phyloP scores from a whole-genome alignment of 2,888 invertebrate genomes.

The Palloptera scutellata region DNA sequence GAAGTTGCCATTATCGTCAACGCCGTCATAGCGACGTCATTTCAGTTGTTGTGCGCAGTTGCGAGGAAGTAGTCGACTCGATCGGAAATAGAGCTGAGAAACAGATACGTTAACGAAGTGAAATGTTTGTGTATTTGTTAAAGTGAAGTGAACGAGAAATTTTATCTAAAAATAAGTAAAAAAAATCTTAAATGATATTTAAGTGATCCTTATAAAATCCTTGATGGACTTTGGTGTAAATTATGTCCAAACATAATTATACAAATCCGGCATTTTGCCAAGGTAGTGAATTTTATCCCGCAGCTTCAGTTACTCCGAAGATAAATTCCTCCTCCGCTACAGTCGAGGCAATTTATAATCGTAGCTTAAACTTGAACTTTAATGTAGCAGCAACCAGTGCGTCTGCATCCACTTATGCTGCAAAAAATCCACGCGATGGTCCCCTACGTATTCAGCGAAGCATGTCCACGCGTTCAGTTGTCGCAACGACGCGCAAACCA shows the following conservation, averaged over 20 bases:
- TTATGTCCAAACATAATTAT: conserved; percentile 69
- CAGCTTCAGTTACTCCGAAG: conserved; percentile 45
- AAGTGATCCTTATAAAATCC: neutral
- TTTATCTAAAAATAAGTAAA: conserved; percentile 3
- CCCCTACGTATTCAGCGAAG: conserved; percentile 62
- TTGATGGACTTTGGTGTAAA: neutral
- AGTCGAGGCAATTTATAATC: conserved; percentile 57
- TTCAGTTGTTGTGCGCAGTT: conserved; percentile 44
- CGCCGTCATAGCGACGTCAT: conserved; percentile 34
- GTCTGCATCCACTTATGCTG: conserved; percentile 29
- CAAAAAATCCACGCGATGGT: conserved; percentile 59
- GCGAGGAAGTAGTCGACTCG: conserved; percentile 44
- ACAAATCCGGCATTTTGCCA: conserved; percentile 83
- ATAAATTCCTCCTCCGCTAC: conserved; percentile 44
- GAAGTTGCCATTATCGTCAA: conserved; percentile 15
- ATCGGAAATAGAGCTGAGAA: conserved; percentile 24
- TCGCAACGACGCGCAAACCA: conserved; percentile 44
- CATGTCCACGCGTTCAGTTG: conserved; percentile 63
- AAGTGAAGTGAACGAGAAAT: neutral
- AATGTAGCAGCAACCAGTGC: conserved; percentile 40
- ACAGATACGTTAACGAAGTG: neutral
- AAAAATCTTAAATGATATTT: neutral
- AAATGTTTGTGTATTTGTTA: neutral
- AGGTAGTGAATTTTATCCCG: conserved; percentile 73
- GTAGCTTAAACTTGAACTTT: conserved; percentile 55